Evolutionary conservation across 2,113 vertebrate genomes (phyloP).

Genomic region (Aleadryas rufinucha): DNA sequence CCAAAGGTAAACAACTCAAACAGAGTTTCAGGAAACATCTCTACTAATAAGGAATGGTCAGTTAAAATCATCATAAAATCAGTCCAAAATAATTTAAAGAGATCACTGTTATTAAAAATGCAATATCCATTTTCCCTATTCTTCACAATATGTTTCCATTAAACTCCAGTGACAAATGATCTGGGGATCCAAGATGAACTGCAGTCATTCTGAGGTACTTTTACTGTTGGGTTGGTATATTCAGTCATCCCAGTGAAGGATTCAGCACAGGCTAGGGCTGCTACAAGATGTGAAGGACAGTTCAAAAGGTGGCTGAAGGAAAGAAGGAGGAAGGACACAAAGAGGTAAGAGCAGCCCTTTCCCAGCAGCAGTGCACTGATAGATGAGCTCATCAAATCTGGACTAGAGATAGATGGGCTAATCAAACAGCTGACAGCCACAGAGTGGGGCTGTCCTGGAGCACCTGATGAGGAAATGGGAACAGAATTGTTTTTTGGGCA

Average conservation of each 20-base stretch:
- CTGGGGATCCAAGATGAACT: neutral
- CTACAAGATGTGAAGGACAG: neutral
- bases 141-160: neutral
- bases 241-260: neutral
- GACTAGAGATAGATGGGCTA: neutral
- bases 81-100: neutral
- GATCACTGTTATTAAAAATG: neutral
- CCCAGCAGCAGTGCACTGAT: fast-evolving
- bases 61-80: neutral
- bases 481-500: neutral
- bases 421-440: neutral
- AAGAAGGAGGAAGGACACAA: neutral
- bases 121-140: neutral
- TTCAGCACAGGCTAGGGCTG: neutral
- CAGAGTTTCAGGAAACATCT: neutral
- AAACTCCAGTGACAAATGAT: neutral
- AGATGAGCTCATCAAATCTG: neutral
- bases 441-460: neutral
- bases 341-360: neutral
- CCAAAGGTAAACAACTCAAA: neutral
- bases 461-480: neutral
- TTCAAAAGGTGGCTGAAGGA: neutral
- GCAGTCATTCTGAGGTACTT: neutral
- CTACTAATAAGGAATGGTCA: neutral
- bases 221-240: neutral